Base-by-base conservation (phyloP, 2,113 vertebrate genomes). In the Pterocles gutturalis region DNA sequence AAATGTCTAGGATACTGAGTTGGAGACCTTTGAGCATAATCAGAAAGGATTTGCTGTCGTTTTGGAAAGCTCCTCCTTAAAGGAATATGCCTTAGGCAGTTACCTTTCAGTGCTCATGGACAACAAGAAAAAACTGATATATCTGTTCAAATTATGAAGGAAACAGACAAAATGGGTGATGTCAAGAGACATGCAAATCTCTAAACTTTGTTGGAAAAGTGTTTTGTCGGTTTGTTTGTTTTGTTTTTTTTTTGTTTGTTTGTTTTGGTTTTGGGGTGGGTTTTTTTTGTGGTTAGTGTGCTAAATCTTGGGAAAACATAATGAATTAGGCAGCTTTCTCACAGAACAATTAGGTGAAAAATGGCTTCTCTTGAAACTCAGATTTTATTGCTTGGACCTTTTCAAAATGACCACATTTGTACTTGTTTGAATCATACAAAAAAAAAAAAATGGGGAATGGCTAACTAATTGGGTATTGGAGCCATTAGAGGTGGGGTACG, bases 21-120 rank as follows among this genome's bases (percentile, higher is more conserved):
- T 73, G 22, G 24, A 72, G 20, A 21, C 54, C 19, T 49, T 73
- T 94, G 93, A 94, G 70, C 26, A 28, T 93, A 91, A 95, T 94
- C 70, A 93, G 82, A 95, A 82, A 83, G 17, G 95, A 97, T 91
- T 49, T 80, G 45, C 70, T 96, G 89, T 96, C 91, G 77, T 96
- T 95, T 85, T 90, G 21, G 9, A 76, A 96, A 89, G 61, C 29
- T 83, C 54, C 66, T 91, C 82, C 84, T 95, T 80, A 80, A 93
- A 85, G 62, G 87, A 95, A 36, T 69, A 49, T 34, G 10, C 66
- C 90, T 96, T 70, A 57, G 7, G 65, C 65, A 65, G 34, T 84
- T 89, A 76, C 71, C 46, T 82, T 64, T 65, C 48, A 93, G n/a
- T 91, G 34, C 8, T 49, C 29, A 89, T 6, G 31, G 57, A 76